Evolutionary conservation across 2,797 vertebrate species (phyloP).

Genomic region (Cossypha heuglini): DNA sequence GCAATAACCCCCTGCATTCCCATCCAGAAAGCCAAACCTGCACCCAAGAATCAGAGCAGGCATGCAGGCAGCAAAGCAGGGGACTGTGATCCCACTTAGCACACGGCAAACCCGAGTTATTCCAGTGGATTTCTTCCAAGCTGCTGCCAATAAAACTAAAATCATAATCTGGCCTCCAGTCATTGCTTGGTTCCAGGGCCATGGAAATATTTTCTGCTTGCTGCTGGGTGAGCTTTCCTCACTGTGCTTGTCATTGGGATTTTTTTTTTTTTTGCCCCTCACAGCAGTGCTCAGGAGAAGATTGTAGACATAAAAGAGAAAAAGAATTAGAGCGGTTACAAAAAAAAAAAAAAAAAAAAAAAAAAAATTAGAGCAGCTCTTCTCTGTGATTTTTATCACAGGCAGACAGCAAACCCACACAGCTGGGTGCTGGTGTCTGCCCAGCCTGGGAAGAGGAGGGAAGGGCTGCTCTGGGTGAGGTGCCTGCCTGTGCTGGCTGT

Average conservation of each 20-base stretch:
- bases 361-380: background rate
- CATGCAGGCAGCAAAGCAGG: background rate
- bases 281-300: background rate
- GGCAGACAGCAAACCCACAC: slow-evolving; percentile 31
- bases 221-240: background rate
- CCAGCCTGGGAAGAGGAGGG: background rate
- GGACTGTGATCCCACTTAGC: background rate
- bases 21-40: background rate
- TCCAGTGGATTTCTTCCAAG: background rate
- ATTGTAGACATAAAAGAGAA: background rate
- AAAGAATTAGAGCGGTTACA: background rate
- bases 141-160: background rate
- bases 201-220: background rate
- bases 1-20: background rate
- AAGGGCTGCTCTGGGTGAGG: background rate
- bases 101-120: background rate
- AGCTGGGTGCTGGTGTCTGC: slow-evolving; percentile 22
- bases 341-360: background rate
- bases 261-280: background rate
- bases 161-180: background rate
- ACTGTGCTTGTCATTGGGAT: background rate
- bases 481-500: background rate
- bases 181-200: background rate
- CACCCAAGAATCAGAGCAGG: background rate
- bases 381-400: background rate